A percentile compares a stretch with the other conserved stretches of the same genome.
These are phyloP conservation scores for Aplysina aerophoba DNA, from an alignment of 37 sponge, comb jelly and placozoan species.

Conservation along the genomic window DNA sequence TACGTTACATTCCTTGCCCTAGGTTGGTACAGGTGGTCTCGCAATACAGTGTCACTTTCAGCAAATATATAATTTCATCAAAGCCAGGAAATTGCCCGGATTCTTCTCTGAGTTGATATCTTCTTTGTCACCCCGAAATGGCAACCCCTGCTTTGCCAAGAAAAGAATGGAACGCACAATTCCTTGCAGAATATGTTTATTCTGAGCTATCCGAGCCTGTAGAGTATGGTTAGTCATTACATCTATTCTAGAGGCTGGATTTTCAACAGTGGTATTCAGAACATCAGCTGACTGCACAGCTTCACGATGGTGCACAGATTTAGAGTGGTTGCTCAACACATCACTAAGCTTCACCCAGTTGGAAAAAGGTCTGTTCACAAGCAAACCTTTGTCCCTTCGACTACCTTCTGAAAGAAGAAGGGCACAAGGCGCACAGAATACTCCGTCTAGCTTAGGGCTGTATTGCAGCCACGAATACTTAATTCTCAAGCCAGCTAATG, in stretches of 20 bases:
- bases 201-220: conserved; percentile 47
- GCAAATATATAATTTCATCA: conserved; percentile 34
- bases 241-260: conserved; percentile 58
- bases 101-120: conserved; percentile 26
- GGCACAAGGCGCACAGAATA: conserved; percentile 61
- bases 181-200: conserved; percentile 53
- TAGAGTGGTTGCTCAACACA: conserved; percentile 46
- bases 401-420: neutral
- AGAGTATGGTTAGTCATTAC: conserved; percentile 37
- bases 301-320: conserved; percentile 45
- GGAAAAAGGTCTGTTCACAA: conserved; percentile 68
- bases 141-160: conserved; percentile 56
- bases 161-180: conserved; percentile 62
- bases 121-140: conserved; percentile 56
- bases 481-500: conserved; percentile 52
- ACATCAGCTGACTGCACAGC: conserved; percentile 54
- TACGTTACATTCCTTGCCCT: conserved; percentile 60
- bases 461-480: conserved; percentile 60
- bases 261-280: conserved; percentile 52
- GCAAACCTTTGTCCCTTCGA: conserved; percentile 50
- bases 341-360: conserved; percentile 67
- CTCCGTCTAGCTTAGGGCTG: conserved; percentile 55
- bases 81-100: conserved; percentile 64
- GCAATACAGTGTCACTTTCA: conserved; percentile 39
- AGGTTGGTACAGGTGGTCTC: conserved; percentile 30